Conservation (phyloP, 2,113 vertebrate species). For the Tragelaphus imberbis region DNA sequence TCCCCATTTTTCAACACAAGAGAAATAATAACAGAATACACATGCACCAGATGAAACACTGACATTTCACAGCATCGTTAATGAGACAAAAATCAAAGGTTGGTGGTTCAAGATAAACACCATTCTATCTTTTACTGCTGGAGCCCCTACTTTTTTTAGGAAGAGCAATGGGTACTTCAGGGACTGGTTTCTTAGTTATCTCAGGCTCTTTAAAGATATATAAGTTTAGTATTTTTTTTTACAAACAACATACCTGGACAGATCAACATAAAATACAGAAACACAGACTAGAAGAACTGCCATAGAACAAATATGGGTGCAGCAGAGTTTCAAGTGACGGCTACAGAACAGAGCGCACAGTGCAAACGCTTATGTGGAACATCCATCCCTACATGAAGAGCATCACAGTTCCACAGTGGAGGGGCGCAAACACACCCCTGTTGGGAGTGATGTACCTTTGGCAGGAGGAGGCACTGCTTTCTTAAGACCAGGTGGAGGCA, state of each 20-base stretch:
- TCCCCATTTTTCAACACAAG: not conserved
- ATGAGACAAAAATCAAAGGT: not conserved
- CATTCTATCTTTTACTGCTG: not conserved
- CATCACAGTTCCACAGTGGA: not conserved
- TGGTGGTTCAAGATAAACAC: conserved; percentile 12
- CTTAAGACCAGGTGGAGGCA: conserved; percentile 71
- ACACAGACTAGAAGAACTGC: not conserved
- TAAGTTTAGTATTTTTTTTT: conserved; percentile 54
- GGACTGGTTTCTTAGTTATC: not conserved
- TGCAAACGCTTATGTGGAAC: not conserved
- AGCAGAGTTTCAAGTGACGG: not conserved
- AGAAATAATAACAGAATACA: not conserved
- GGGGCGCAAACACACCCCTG: not conserved
- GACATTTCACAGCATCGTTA: not conserved
- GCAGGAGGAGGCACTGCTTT: conserved; percentile 73
- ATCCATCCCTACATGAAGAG: not conserved
- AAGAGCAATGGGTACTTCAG: not conserved
- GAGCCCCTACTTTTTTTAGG: not conserved
- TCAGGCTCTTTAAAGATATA: conserved; percentile 38
- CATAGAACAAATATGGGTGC: not conserved
- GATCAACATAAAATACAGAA: conserved; percentile 24
- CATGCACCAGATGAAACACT: not conserved
- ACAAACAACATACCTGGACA: not conserved
- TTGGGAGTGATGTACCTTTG: conserved; percentile 74
- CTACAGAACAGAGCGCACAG: not conserved